Evolutionary conservation across 2,113 vertebrate genomes (phyloP), one percentile per base, ranked within the genome.

Genomic region (Phycodurus eques): DNA sequence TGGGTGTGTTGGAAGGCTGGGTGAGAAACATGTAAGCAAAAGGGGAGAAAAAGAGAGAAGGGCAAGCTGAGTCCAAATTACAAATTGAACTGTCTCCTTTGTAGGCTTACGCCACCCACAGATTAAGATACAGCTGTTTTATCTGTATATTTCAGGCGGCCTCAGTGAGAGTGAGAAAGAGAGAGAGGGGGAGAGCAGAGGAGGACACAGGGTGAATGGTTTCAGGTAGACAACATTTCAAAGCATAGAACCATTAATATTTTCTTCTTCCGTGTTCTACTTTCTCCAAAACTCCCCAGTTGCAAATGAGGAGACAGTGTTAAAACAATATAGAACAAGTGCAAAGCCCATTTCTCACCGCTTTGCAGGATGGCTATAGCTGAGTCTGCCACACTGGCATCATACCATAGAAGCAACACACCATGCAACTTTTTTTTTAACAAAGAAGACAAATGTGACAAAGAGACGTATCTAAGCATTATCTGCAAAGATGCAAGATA

Each of bases 111-210:
- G 77, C 83, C 86, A 80, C 87, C 83, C 80, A 85, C 85, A 89
- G 90, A 90, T 87, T 90, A 85, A 81, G 81, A 92, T 85, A 76
- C 70, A 75, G 79, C 72, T 46, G 82, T 83, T 89, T 91, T 91
- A 90, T 92, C 86, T 83, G 73, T 44, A 46, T 71, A 77, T 77
- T 76, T 83, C 84, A 89, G 84, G 79, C 83, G 42, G 67, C 80
- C 79, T 74, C 64, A 62, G 39, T 67, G 73, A 72, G 70, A 59
- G 71, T 74, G 75, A 76, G 66, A 15, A n/a, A 59, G 44, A 68
- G 73, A 71, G 67, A 53, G 7, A 57, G 63, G 57, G 72, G 53
- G 42, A 70, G 71, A 72, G 68, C 61, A 9, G 66, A 66, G 61
- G 72, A 79, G 73, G 81, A 77, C 71, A 77, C 66, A 71, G 39